Evolutionary conservation across 2,797 vertebrate species (phyloP).

Genomic region (Pipistrellus pipistrellus): DNA sequence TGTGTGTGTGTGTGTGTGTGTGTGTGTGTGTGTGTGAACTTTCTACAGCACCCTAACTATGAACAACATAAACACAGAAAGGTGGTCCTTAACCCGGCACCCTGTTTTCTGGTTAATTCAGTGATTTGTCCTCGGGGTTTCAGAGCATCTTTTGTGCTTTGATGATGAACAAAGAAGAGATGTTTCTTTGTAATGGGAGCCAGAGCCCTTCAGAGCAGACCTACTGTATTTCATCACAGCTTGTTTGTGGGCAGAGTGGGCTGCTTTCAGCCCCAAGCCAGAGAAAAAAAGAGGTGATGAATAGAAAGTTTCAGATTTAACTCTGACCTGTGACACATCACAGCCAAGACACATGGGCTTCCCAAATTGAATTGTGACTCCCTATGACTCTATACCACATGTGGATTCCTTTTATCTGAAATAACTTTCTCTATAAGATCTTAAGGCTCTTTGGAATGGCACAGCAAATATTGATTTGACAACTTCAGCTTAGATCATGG

Average conservation of each 20-base stretch:
- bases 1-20: constrained; percentile 1
- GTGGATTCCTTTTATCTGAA: constrained; percentile 66
- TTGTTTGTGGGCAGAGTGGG: background rate
- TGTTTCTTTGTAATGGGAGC: constrained; percentile 76
- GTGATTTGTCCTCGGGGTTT: constrained; percentile 35
- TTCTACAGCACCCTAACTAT: background rate
- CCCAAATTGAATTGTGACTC: constrained; percentile 59
- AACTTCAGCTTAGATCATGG: constrained; percentile 43
- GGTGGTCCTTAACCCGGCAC: background rate
- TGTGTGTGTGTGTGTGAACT: background rate
- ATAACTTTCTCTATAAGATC: constrained; percentile 51
- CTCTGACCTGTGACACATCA: background rate
- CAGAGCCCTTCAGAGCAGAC: constrained; percentile 63
- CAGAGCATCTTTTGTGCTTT: constrained; percentile 76
- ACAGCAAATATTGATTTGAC: constrained; percentile 55
- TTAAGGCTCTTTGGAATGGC: constrained; percentile 1
- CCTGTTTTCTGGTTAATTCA: constrained; percentile 22
- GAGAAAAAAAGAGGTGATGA: background rate
- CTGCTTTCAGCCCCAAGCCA: constrained; percentile 46
- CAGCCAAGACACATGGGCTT: constrained; percentile 43
- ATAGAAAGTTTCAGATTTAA: constrained; percentile 74
- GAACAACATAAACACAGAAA: background rate
- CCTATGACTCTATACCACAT: constrained; percentile 33
- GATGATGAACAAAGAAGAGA: constrained; percentile 66
- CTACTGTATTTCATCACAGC: constrained; percentile 59